These are phyloP conservation scores for Meloidogyne chitwoodi DNA, from an alignment of 1,140 invertebrate genomes.

Conservation along the genomic window DNA sequence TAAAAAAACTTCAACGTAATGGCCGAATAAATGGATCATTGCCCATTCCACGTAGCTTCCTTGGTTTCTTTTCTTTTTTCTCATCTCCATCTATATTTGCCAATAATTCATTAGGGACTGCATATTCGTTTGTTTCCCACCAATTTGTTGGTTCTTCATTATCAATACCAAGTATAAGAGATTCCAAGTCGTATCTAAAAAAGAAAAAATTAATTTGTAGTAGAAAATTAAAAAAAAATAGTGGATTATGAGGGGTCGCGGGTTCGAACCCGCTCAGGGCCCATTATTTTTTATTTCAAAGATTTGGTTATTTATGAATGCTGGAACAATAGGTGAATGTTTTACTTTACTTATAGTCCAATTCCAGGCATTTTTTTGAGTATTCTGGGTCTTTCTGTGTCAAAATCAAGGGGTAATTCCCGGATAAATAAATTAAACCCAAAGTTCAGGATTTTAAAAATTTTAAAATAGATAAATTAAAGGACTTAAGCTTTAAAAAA, in stretches of 20 bases:
- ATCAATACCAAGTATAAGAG: neutral
- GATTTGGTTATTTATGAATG: no score
- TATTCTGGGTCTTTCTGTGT: no score
- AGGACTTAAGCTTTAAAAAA: neutral
- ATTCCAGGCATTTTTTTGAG: no score
- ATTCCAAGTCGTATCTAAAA: conserved; percentile 5
- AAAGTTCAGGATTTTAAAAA: no score
- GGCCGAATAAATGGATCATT: neutral
- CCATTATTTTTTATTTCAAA: neutral
- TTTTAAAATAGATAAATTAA: no score
- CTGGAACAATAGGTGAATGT: no score
- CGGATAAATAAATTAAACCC: no score
- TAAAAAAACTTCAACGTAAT: neutral
- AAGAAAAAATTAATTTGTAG: neutral
- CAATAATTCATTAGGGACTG: neutral
- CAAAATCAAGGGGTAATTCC: no score
- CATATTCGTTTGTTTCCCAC: neutral
- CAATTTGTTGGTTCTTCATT: neutral
- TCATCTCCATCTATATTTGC: neutral
- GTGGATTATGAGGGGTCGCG: neutral
- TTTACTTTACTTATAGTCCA: no score
- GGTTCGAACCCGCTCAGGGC: no score
- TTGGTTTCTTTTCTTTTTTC: neutral
- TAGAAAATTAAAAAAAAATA: neutral
- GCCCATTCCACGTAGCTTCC: neutral